A percentile compares a stretch with the other conserved stretches of the same genome.
These are phyloP conservation scores for Sardinella longiceps DNA, from an alignment of 2,797 vertebrate species.

Conservation along the genomic window DNA sequence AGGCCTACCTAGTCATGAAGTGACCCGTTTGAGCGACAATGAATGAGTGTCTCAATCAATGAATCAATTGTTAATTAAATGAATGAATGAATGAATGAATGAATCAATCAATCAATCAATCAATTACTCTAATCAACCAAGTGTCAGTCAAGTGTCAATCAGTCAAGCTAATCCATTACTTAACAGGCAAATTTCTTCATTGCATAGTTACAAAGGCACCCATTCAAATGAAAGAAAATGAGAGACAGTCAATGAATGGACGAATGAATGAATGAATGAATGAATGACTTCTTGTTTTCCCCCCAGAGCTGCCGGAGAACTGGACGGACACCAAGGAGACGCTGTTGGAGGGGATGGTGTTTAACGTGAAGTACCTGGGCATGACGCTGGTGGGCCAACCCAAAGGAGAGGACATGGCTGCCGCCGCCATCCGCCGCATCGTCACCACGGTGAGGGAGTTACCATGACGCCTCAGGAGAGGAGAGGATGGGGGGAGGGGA, in stretches of 20 bases:
- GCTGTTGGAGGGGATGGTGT: slow-evolving; percentile 87
- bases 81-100: neutral
- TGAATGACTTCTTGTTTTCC: neutral
- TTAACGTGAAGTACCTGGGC: slow-evolving; percentile 90
- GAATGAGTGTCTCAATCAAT: neutral
- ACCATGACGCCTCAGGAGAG: neutral
- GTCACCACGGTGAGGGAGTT: slow-evolving; percentile 80
- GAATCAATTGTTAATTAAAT: neutral
- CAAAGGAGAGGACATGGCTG: slow-evolving; percentile 92
- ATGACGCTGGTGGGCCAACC: slow-evolving; percentile 92
- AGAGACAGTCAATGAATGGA: neutral
- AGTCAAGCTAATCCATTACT: too few species aligned
- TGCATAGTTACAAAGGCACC: too few species aligned
- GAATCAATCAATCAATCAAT: neutral
- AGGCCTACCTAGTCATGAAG: neutral
- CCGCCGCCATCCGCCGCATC: slow-evolving; percentile 87
- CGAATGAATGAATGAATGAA: neutral
- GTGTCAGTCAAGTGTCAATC: too few species aligned
- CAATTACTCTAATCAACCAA: too few species aligned
- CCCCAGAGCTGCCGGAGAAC: slow-evolving; percentile 84
- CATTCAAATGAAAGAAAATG: neutral
- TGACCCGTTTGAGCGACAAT: neutral
- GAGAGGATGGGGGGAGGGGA: neutral
- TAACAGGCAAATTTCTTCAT: too few species aligned
- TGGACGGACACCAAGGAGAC: slow-evolving; percentile 91